Percentiles rank a stretch among this genome's conserved stretches.
These are phyloP conservation scores for Ophioderma brevispina DNA, from an alignment of 35 echinoderm and acorn worm genomes.

Conservation along the genomic window DNA sequence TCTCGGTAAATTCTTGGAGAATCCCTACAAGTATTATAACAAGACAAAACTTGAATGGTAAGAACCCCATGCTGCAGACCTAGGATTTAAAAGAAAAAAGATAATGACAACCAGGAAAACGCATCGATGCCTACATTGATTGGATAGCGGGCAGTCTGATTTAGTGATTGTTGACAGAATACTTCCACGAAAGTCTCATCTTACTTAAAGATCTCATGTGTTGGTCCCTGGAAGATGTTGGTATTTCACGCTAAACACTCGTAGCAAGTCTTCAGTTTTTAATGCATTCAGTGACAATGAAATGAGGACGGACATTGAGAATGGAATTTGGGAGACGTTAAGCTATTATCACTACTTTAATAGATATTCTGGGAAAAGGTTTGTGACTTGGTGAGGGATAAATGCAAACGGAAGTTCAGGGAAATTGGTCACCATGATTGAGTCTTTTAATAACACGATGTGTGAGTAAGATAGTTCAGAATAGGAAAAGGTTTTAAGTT, in stretches of 20 bases:
- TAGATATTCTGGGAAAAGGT: slow-evolving; percentile 84
- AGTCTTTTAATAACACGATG: slow-evolving; percentile 44
- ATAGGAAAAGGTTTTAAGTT: slow-evolving; percentile 36
- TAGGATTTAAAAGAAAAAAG: slow-evolving; percentile 43
- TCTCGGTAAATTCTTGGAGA: slow-evolving; percentile 50
- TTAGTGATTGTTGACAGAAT: slow-evolving; percentile 89
- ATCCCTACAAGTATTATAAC: slow-evolving; percentile 30
- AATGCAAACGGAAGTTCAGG: slow-evolving; percentile 69
- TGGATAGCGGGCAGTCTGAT: slow-evolving; percentile 56
- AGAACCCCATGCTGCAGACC: slow-evolving; percentile 78
- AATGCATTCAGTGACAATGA: slow-evolving; percentile 1
- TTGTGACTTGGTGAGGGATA: slow-evolving; percentile 53
- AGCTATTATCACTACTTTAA: slow-evolving; percentile 86
- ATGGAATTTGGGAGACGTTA: slow-evolving; percentile 86
- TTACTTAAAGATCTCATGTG: slow-evolving; percentile 81
- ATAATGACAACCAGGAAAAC: slow-evolving; percentile 5
- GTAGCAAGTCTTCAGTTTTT: slow-evolving; percentile 30
- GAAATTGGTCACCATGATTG: slow-evolving; percentile 23
- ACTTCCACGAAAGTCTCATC: slow-evolving; percentile 88
- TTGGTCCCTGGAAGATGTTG: slow-evolving; percentile 90
- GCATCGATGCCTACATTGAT: slow-evolving; percentile 41
- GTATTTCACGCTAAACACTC: slow-evolving; percentile 54
- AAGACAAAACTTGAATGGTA: neutral
- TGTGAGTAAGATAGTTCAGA: slow-evolving; percentile 41
- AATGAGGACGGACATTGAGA: slow-evolving; percentile 12